Base-by-base conservation (phyloP, 2,113 vertebrate species). In the Zingel zingel region DNA sequence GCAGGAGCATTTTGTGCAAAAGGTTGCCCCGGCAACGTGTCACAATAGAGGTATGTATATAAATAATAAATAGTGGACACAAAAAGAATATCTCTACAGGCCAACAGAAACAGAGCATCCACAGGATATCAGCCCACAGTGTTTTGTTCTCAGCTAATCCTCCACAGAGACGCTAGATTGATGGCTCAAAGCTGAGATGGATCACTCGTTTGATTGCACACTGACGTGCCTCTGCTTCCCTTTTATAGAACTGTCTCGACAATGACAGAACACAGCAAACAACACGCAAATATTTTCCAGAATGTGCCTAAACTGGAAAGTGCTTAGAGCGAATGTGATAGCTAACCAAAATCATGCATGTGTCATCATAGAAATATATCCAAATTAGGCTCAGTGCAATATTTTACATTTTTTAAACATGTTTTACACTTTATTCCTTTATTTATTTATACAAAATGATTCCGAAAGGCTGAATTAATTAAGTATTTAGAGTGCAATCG, bases 21-120 rank as follows among this genome's bases (percentile, higher is more conserved):
- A 87, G 89, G 91, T 92, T 92, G 79, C 88, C 91, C 57, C 30
- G 51, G 91, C 77, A 89, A 93, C 90, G 45, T 48, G 86, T 91
- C 89, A 93, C 89, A 94, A 92, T 89, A 86, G 92, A 58, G 69
- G 82, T 18, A 81, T 16, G 83, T 88, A 87, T 88, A 93, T 92
- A 88, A 92, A 93, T 93, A 94, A 93, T 91, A 75, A 91, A 91
- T 91, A 79, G 77, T 75, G 82, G 87, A 87, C 77, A 93, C 85
- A 91, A 87, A 90, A 91, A 88, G 79, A 78, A 85, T 70, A 82
- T 84, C 89, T 90, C 83, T 43, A 53, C 79, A 79, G 77, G 85
- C 85, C 74, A 23, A 74, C 83, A 78, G 83, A 82, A 88, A 77
- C 74, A 71, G 69, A 83, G 77, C 82, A 79, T 88, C 77, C 73